phyloP scores from a whole-genome alignment of 64 coral and sea anemone genomes.

The Porites lutea region DNA sequence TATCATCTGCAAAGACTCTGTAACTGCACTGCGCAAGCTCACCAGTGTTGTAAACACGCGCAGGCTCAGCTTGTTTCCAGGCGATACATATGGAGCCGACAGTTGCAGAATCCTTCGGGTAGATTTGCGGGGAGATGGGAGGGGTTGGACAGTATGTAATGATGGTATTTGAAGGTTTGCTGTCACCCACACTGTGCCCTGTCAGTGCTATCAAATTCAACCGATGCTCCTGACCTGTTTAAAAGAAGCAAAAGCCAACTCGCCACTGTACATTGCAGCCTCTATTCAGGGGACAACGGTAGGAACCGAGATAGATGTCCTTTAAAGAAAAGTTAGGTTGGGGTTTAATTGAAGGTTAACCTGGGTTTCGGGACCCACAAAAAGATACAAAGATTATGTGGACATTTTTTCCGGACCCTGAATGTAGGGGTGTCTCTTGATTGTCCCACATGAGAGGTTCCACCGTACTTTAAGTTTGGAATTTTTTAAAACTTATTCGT shows the following conservation, averaged over 20 bases:
- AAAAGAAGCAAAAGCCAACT: neutral
- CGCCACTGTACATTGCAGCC: too few species aligned
- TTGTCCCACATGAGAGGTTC: too few species aligned
- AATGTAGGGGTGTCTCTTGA: too few species aligned
- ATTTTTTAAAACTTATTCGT: too few species aligned
- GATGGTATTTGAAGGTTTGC: conserved; percentile 66
- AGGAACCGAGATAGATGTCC: too few species aligned
- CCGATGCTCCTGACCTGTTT: conserved; percentile 46
- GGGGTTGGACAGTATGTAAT: conserved; percentile 61
- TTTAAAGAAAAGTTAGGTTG: too few species aligned
- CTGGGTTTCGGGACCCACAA: too few species aligned
- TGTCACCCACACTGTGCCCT: conserved; percentile 80
- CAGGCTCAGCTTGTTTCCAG: conserved; percentile 44
- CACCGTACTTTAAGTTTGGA: too few species aligned
- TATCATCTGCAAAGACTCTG: conserved; percentile 78
- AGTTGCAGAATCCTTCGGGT: conserved; percentile 14
- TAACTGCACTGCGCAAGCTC: conserved; percentile 48
- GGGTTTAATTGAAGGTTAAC: too few species aligned
- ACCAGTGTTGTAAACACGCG: neutral
- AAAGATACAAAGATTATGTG: too few species aligned
- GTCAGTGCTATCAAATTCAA: conserved; percentile 75
- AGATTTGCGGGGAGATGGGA: conserved; percentile 73
- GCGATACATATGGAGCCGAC: conserved; percentile 50
- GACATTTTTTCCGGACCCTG: too few species aligned
- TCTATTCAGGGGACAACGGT: too few species aligned